Percentiles rank a stretch among this genome's conserved stretches.
Conservation (phyloP, 2,888 invertebrate species). For the Acrocera orbiculus region DNA sequence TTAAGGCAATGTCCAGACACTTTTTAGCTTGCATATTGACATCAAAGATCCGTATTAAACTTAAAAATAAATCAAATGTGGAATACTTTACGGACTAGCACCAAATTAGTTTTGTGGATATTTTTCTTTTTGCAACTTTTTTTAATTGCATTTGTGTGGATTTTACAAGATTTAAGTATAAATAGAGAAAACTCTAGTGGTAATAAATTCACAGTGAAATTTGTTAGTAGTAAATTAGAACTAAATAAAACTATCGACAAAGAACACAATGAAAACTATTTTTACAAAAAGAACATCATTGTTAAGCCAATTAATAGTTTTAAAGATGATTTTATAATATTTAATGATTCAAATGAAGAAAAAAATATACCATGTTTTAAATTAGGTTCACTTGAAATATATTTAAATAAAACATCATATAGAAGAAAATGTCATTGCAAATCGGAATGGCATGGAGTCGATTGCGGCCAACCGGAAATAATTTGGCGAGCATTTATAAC, state of each 20-base stretch:
- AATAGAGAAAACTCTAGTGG: too few species aligned
- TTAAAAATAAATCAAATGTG: constrained; percentile 6
- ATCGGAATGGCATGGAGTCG: constrained; percentile 45
- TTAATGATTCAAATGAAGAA: constrained; percentile 7
- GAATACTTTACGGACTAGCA: constrained; percentile 13
- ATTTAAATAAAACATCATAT: background rate
- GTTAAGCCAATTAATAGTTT: constrained; percentile 8
- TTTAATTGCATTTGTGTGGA: constrained; percentile 25
- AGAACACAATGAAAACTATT: too few species aligned
- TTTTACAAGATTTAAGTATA: constrained; percentile 17
- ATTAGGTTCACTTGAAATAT: too few species aligned
- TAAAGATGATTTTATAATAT: constrained; percentile 9
- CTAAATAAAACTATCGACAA: too few species aligned
- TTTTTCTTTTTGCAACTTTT: constrained; percentile 24
- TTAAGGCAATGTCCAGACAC: constrained; percentile 9
- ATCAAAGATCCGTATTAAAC: background rate
- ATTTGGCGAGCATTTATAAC: constrained; percentile 46
- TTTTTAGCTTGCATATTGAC: background rate
- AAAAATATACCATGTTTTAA: constrained; percentile 9
- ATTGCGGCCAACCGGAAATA: constrained; percentile 48
- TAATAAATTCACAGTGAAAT: background rate
- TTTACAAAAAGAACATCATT: too few species aligned
- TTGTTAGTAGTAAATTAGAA: too few species aligned
- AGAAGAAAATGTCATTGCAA: constrained; percentile 35
- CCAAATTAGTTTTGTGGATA: constrained; percentile 23